Evolutionary conservation across 1,140 invertebrate genomes (phyloP).

Genomic region (Aporrectodea caliginosa): DNA sequence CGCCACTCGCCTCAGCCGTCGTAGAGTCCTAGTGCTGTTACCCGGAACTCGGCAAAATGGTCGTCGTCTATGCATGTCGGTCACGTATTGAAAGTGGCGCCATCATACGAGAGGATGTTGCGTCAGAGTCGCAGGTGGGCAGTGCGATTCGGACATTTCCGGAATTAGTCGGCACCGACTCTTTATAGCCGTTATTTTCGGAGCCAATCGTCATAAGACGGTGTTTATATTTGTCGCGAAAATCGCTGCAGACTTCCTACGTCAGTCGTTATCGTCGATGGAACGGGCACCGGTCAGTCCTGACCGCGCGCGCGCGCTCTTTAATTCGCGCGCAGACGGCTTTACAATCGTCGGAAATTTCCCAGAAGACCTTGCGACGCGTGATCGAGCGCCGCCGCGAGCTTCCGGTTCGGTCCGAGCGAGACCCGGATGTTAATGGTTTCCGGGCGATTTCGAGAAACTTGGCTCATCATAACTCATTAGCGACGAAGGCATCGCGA

Average conservation of each 20-base stretch:
- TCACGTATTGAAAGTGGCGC: no score
- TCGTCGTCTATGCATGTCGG: not conserved
- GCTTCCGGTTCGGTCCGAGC: not conserved
- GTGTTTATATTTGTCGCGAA: not conserved
- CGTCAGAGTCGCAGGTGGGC: not conserved
- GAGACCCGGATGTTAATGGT: not conserved
- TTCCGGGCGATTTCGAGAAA: not conserved
- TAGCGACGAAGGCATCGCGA: not conserved
- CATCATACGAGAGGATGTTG: no score
- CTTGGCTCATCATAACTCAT: not conserved
- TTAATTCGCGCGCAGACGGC: not conserved
- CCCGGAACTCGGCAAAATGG: not conserved
- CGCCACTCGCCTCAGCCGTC: not conserved
- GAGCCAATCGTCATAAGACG: not conserved
- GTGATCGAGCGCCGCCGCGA: not conserved
- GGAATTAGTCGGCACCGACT: not conserved
- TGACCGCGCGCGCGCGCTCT: not conserved
- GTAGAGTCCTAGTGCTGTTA: not conserved
- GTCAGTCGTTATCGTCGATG: not conserved
- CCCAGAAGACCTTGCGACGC: not conserved
- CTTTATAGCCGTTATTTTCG: not conserved
- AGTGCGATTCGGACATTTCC: not conserved
- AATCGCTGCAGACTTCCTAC: no score
- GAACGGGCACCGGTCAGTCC: not conserved
- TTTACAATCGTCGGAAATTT: not conserved